These are phyloP conservation scores for Tragelaphus strepsiceros DNA, from an alignment of 2,113 vertebrate genomes.

Conservation along the genomic window DNA sequence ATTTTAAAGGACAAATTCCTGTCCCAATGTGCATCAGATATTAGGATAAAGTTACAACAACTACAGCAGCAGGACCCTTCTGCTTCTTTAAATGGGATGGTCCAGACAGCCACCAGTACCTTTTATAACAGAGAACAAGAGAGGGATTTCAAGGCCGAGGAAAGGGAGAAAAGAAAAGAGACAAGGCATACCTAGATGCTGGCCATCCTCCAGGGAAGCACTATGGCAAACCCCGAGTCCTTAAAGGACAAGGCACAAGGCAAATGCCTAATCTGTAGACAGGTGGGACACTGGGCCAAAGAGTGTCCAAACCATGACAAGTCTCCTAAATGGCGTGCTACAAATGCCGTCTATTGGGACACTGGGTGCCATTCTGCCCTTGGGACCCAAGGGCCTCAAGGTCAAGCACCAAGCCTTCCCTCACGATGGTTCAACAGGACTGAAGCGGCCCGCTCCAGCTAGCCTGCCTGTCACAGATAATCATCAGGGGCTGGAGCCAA, in stretches of 20 bases:
- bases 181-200: neutral
- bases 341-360: neutral
- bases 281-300: neutral
- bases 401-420: neutral
- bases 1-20: neutral
- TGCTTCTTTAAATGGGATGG: neutral
- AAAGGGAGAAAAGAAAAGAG: neutral
- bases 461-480: neutral
- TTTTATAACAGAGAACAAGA: neutral
- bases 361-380: neutral
- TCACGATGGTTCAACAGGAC: neutral
- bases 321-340: neutral
- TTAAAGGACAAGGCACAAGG: neutral
- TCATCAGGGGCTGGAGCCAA: neutral
- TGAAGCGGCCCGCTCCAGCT: neutral
- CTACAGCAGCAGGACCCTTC: neutral
- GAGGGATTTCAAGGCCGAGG: rapidly evolving
- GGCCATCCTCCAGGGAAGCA: neutral
- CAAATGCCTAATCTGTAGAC: neutral
- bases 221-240: neutral
- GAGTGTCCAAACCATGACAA: neutral
- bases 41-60: neutral
- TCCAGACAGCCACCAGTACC: neutral
- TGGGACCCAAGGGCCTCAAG: neutral
- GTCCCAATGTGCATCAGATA: neutral